These are phyloP conservation scores for Henicopernis longicauda DNA, from an alignment of 2,113 vertebrate species.

Conservation along the genomic window DNA sequence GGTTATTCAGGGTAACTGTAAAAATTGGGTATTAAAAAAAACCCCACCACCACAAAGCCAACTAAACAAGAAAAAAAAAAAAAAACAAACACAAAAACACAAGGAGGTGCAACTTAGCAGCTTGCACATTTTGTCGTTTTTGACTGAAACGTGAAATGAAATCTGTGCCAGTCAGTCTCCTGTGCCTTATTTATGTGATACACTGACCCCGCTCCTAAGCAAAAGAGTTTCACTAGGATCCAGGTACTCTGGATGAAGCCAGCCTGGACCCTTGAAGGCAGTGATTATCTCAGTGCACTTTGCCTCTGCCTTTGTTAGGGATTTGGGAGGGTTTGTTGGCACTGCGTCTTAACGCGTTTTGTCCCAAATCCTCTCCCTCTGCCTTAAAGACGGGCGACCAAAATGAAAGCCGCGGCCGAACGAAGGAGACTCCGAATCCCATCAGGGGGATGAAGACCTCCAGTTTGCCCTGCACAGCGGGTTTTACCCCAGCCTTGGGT, in stretches of 20 bases:
- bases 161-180: neutral
- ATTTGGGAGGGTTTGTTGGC: neutral
- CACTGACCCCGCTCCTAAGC: neutral
- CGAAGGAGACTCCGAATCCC: neutral
- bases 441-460: neutral
- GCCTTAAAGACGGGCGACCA: neutral
- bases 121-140: rapidly evolving
- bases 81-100: neutral
- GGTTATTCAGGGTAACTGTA: neutral
- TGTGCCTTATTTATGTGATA: rapidly evolving
- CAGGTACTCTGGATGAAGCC: neutral
- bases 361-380: neutral
- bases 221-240: neutral
- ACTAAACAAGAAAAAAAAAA: neutral
- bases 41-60: neutral
- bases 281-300: neutral
- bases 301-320: neutral
- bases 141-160: neutral
- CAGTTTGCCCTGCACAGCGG: neutral
- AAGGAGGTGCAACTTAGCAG: neutral
- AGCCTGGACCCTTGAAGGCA: neutral
- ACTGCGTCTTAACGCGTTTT: neutral
- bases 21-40: neutral
- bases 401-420: neutral
- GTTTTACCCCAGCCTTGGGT: neutral